These are phyloP conservation scores for Spondyliosoma cantharus DNA, from an alignment of 2,797 vertebrate species.

Conservation along the genomic window DNA sequence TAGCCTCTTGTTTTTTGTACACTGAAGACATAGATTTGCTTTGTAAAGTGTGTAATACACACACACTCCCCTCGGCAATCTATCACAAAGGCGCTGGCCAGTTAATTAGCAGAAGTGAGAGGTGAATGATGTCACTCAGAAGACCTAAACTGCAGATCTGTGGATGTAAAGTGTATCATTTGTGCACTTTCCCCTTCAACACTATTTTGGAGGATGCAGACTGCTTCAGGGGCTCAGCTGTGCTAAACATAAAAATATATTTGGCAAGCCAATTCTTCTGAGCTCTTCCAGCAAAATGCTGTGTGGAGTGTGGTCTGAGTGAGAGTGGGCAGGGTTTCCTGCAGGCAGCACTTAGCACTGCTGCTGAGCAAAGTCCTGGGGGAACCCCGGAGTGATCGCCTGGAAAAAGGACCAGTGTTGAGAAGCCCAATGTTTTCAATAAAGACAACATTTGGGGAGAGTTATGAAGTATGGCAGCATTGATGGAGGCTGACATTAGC, in stretches of 20 bases:
- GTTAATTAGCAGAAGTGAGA: conserved; percentile 10
- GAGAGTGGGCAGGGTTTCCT: conserved; percentile 10
- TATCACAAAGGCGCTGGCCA: not conserved
- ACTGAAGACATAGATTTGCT: not conserved
- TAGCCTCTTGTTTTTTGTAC: not conserved
- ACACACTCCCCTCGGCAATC: not conserved
- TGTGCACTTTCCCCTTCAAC: not conserved
- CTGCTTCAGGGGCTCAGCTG: conserved; percentile 5
- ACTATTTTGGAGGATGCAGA: conserved; percentile 17
- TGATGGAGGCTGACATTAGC: conserved; percentile 6
- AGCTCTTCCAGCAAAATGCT: conserved; percentile 5
- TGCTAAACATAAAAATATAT: conserved; percentile 21
- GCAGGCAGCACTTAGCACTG: conserved; percentile 17
- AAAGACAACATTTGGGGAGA: not conserved
- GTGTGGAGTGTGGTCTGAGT: conserved; percentile 14
- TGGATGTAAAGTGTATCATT: not conserved
- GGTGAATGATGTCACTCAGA: not conserved
- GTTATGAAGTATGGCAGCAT: not conserved
- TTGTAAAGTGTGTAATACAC: not conserved
- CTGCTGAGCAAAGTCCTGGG: conserved; percentile 19
- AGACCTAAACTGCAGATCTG: not conserved
- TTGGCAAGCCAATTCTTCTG: conserved; percentile 14
- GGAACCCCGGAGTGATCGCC: conserved; percentile 30
- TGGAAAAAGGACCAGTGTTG: not conserved
- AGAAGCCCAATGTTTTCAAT: not conserved